These are phyloP conservation scores for Euzetes globulus DNA, from an alignment of 2,888 invertebrate species.

Conservation along the genomic window DNA sequence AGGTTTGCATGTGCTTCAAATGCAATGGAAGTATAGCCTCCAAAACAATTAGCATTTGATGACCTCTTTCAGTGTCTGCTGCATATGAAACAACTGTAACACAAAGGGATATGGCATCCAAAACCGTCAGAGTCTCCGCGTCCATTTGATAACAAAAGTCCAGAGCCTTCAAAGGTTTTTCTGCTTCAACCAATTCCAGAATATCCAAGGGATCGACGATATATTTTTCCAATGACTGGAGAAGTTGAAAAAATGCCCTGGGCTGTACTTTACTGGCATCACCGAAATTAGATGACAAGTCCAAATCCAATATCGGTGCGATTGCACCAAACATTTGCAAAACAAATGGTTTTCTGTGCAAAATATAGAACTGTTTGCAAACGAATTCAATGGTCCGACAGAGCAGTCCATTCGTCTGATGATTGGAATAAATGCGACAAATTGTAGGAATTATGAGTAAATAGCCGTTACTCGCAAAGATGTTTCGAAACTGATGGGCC, in stretches of 20 bases:
- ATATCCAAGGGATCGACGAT: slow-evolving; percentile 90
- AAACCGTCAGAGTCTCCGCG: slow-evolving; percentile 88
- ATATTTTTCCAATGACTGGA: slow-evolving; percentile 84
- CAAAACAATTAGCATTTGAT: slow-evolving; percentile 66
- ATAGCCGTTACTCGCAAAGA: slow-evolving; percentile 96
- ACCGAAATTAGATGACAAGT: slow-evolving; percentile 55
- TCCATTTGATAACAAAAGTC: slow-evolving; percentile 99
- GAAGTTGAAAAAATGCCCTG: slow-evolving; percentile 65
- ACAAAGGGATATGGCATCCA: slow-evolving; percentile 96
- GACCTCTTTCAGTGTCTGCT: slow-evolving; percentile 69
- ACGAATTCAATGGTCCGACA: slow-evolving; percentile 95
- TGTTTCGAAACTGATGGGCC: slow-evolving; percentile 95
- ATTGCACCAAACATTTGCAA: slow-evolving; percentile 94
- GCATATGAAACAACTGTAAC: slow-evolving; percentile 98
- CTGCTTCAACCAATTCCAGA: slow-evolving; percentile 53
- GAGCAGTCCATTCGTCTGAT: slow-evolving; percentile 91
- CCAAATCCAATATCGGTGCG: slow-evolving; percentile 82
- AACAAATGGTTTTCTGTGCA: slow-evolving; percentile 96
- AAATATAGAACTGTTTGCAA: slow-evolving; percentile 93
- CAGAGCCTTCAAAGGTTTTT: slow-evolving; percentile 74
- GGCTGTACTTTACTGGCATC: slow-evolving; percentile 90
- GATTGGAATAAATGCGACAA: slow-evolving; percentile 90
- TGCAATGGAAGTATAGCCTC: slow-evolving; percentile 95
- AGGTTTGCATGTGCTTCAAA: slow-evolving; percentile 81
- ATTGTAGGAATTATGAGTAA: slow-evolving; percentile 95